Evolutionary conservation across 2,888 invertebrate genomes (phyloP).

Genomic region (Diaphora mendica): DNA sequence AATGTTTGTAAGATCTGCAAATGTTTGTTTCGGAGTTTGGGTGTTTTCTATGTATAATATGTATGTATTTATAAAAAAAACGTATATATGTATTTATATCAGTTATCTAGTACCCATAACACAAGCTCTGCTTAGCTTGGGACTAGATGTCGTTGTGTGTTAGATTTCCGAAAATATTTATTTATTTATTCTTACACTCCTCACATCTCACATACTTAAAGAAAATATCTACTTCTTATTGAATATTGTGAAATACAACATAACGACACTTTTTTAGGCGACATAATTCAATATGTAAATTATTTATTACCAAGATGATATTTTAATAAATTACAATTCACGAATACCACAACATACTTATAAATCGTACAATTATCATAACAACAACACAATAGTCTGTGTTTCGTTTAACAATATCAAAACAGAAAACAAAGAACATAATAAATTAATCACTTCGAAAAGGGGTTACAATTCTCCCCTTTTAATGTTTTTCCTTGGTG

Average conservation of each 20-base stretch:
- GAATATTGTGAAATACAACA: background rate
- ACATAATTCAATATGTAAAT: background rate
- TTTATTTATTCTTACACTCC: too few species aligned
- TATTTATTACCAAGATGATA: background rate
- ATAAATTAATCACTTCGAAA: conserved; percentile 84
- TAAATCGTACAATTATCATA: background rate
- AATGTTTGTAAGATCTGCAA: too few species aligned
- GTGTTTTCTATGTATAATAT: too few species aligned
- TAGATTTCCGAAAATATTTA: too few species aligned
- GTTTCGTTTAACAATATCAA: conserved; percentile 73
- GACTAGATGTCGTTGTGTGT: too few species aligned
- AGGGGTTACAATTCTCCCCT: conserved; percentile 79
- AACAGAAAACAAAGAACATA: conserved; percentile 83
- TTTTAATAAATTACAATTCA: background rate
- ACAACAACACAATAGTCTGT: conserved; percentile 30
- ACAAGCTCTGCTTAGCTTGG: too few species aligned
- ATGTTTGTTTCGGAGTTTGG: too few species aligned
- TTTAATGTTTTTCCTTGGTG: conserved; percentile 82
- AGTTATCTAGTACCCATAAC: too few species aligned
- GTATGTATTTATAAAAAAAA: too few species aligned
- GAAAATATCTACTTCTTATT: background rate
- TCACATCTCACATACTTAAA: background rate
- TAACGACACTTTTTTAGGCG: too few species aligned
- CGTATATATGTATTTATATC: too few species aligned
- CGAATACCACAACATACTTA: background rate